phyloP scores from a whole-genome alignment of 2,797 vertebrate species.

The Thaleichthys pacificus region DNA sequence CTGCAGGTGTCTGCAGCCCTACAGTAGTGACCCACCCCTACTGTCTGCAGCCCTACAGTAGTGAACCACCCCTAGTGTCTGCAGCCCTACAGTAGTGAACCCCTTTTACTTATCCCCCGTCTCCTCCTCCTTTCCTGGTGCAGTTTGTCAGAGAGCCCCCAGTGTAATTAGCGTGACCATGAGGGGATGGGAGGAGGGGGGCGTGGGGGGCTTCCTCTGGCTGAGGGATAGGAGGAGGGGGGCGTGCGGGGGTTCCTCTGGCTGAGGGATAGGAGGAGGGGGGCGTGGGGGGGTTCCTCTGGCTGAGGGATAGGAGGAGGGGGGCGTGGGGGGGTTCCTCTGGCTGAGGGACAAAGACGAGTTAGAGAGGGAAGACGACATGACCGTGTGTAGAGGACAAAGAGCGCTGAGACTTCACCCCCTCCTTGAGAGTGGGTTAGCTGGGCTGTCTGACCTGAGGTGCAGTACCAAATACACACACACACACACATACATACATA shows the following conservation, averaged over 20 bases:
- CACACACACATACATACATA: not conserved
- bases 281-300: too few species aligned
- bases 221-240: slow-evolving; percentile 13
- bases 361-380: slow-evolving; percentile 9
- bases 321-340: slow-evolving; percentile 2
- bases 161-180: slow-evolving; percentile 48
- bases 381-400: slow-evolving; percentile 47
- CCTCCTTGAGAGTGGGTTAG: not conserved
- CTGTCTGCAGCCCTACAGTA: too few species aligned
- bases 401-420: slow-evolving; percentile 53
- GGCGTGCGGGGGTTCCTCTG: slow-evolving; percentile 5
- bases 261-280: slow-evolving; percentile 34
- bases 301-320: not conserved
- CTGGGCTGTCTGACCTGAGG: not conserved
- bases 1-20: too few species aligned
- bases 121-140: not conserved
- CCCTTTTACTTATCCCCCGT: not conserved
- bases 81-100: not conserved
- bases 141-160: slow-evolving; percentile 24
- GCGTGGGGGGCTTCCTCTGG: slow-evolving; percentile 1
- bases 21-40: too few species aligned
- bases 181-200: not conserved
- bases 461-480: not conserved
- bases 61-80: not conserved
- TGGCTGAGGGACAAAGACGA: slow-evolving; percentile 48